Base-by-base conservation (phyloP, 2,113 vertebrate species). In the Malurus alboscapulatus region DNA sequence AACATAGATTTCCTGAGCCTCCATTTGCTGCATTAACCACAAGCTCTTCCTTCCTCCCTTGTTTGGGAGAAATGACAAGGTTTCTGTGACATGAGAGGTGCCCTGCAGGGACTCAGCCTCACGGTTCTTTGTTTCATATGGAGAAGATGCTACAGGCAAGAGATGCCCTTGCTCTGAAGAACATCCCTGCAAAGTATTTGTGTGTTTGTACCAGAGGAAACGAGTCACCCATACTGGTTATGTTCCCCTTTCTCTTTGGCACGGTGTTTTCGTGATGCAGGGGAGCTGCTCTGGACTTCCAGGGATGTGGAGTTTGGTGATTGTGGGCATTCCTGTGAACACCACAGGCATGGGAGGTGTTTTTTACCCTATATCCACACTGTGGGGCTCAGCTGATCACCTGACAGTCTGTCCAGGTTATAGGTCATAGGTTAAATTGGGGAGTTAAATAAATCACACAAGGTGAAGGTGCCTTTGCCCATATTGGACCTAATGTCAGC, bases 1-100 rank as follows among this genome's bases (percentile, higher is more conserved):
- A 96, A 88, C 38, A 74, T 72, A 95, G 91, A 96, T 95, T 94
- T 96, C 94, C 89, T 96, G 94, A 95, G 77, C 91, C 95, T 96
- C 95, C 94, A 95, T 93, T 94, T 92, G 45, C 87, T 95, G 54
- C 54, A 24, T 78, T 84, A 93, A 89, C 91, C 74, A 79, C 91
- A 87, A 94, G 91, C 80, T 92, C 95, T 94, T 96, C 87, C 94
- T 96, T 89, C 94, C 93, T 95, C 90, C 82, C 77, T 68, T 17
- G 32, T 79, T 45, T 95, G 92, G 96, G 94, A 95, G 88, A 95
- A 88, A 74, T 30, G 29, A 89, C 62, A 94, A 84, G 29, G 69
- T 87, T 94, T 94, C 80, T 93, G 76, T 38, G 82, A 40, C 5
- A 18, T 63, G 57, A 88, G 58, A 84, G 42, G 45, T 92, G 47